Conservation (phyloP, 1,140 invertebrate genomes). For the Saxidomus purpurata region DNA sequence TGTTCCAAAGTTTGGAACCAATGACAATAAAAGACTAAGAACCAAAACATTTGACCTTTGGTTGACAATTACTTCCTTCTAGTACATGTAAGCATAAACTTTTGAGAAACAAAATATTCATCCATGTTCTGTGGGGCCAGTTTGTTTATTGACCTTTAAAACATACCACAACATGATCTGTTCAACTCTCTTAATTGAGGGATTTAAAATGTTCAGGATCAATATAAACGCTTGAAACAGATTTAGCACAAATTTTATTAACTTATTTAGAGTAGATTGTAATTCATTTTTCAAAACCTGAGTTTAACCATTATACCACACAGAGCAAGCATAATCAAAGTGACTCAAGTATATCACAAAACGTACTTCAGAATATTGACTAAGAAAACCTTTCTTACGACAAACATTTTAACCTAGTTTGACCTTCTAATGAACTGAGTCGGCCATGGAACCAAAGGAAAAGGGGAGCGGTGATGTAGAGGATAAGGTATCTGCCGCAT, state of each 20-base stretch:
- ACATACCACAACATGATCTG: slow-evolving; percentile 37
- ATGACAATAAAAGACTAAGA: slow-evolving; percentile 11
- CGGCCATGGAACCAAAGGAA: slow-evolving; percentile 18
- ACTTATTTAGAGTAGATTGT: slow-evolving; percentile 34
- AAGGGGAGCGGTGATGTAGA: not conserved
- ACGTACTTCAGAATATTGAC: slow-evolving; percentile 8
- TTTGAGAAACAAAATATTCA: slow-evolving; percentile 27
- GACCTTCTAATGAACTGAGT: slow-evolving; percentile 21
- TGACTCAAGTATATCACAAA: slow-evolving; percentile 46
- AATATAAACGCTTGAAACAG: slow-evolving; percentile 35
- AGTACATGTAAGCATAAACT: slow-evolving; percentile 20
- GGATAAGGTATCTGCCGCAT: too few species aligned
- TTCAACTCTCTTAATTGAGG: slow-evolving; percentile 28
- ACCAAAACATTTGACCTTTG: slow-evolving; percentile 10
- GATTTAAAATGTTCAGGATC: slow-evolving; percentile 4
- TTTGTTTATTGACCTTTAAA: slow-evolving; percentile 33
- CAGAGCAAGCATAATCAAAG: slow-evolving; percentile 51
- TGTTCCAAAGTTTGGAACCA: slow-evolving; percentile 28
- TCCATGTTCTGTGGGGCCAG: not conserved
- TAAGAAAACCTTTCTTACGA: slow-evolving; percentile 49
- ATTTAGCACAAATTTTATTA: slow-evolving; percentile 37
- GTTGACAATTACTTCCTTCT: not conserved
- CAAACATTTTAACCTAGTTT: slow-evolving; percentile 26
- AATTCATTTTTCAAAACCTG: slow-evolving; percentile 11
- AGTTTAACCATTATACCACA: slow-evolving; percentile 41